Evolutionary conservation across 2,888 invertebrate genomes (phyloP).

Genomic region (Melanargia galathea): DNA sequence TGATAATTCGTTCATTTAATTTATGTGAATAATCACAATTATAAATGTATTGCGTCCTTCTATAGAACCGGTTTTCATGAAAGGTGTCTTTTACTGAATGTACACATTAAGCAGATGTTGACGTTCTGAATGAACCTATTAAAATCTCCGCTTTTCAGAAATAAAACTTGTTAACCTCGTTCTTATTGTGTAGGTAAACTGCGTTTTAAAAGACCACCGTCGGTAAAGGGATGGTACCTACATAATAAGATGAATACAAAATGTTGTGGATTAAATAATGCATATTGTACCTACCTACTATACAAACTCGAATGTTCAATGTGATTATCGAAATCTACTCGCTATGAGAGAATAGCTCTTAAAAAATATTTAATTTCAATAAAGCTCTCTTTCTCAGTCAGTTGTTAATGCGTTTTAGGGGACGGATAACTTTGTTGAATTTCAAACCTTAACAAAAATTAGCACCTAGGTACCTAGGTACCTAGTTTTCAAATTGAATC

Average conservation of each 20-base stretch:
- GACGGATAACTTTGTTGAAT: no score
- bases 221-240: neutral
- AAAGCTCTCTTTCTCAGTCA: neutral
- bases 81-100: constrained; percentile 9
- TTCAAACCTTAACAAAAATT: no score
- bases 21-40: constrained; percentile 14
- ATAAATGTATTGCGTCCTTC: neutral
- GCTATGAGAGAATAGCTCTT: neutral
- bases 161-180: constrained; percentile 1
- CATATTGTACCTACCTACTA: no score
- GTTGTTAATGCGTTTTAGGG: no score
- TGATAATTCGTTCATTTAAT: constrained; percentile 4
- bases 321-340: no score
- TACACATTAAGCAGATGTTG: neutral
- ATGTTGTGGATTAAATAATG: neutral
- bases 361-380: no score
- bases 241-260: neutral
- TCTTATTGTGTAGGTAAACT: neutral
- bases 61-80: constrained; percentile 14
- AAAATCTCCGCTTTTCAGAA: constrained; percentile 10
- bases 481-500: no score
- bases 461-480: no score
- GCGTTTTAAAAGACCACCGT: neutral
- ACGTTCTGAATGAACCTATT: constrained; percentile 8
- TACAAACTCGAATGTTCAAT: no score